phyloP scores from a whole-genome alignment of 2,797 vertebrate genomes.

The Scolopax bukidnonensis region DNA sequence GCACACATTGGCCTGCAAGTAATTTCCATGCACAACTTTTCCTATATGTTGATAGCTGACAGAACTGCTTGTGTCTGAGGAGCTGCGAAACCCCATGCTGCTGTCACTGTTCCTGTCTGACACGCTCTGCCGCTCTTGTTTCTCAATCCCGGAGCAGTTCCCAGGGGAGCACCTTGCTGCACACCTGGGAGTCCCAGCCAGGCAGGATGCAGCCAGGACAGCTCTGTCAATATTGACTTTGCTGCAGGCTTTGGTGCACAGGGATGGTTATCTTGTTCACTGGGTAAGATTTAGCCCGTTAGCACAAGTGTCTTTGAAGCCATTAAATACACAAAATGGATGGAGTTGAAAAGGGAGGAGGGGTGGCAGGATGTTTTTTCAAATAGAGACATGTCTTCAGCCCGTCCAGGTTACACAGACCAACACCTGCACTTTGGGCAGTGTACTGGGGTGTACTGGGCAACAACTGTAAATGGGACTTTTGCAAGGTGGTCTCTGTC shows the following conservation, averaged over 20 bases:
- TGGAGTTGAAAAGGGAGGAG: not conserved
- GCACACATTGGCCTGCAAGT: not conserved
- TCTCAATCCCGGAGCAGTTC: not conserved
- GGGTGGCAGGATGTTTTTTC: not conserved
- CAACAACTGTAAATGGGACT: not conserved
- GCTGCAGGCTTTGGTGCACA: not conserved
- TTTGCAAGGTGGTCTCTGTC: not conserved
- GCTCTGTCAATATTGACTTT: constrained; percentile 64
- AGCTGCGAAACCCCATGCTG: fast-evolving
- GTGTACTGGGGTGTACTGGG: not conserved
- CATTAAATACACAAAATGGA: not conserved
- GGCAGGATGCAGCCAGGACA: not conserved
- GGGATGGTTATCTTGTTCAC: not conserved
- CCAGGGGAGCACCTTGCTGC: not conserved
- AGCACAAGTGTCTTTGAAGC: constrained; percentile 39
- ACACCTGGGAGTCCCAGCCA: not conserved
- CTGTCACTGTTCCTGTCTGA: not conserved
- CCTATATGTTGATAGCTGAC: not conserved
- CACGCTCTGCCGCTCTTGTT: not conserved
- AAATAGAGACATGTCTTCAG: not conserved
- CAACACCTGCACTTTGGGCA: not conserved
- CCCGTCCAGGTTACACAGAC: not conserved
- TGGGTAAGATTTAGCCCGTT: not conserved
- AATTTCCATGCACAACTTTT: not conserved
- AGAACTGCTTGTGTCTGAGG: not conserved